Conservation (phyloP, 2,888 invertebrate genomes). For the Heliconius charithonia region DNA sequence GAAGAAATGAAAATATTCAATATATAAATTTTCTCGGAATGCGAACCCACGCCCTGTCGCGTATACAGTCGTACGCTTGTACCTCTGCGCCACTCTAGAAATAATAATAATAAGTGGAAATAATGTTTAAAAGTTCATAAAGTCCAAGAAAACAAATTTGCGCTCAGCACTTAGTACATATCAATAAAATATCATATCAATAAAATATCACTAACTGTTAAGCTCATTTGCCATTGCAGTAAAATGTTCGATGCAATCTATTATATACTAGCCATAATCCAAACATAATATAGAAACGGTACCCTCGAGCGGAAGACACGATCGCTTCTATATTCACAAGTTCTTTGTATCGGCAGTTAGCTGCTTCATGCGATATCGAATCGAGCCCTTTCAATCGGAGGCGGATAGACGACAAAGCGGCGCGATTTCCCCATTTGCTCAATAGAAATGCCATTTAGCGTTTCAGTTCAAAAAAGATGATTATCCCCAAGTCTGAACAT, state of each 20-base stretch:
- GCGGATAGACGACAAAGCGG: constrained; percentile 67
- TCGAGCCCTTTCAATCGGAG: constrained; percentile 67
- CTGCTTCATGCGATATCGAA: constrained; percentile 67
- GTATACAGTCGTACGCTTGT: too few species aligned
- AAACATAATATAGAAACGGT: constrained; percentile 8
- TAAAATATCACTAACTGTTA: background rate
- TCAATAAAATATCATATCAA: too few species aligned
- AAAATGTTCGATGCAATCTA: background rate
- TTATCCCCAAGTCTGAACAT: constrained; percentile 48
- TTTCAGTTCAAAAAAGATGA: constrained; percentile 59
- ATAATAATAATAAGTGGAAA: background rate
- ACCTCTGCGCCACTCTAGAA: too few species aligned
- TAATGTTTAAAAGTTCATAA: background rate
- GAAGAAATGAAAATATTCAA: too few species aligned
- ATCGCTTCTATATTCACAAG: constrained; percentile 55
- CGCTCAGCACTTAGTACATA: background rate
- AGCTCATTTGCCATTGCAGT: background rate
- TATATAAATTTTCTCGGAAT: too few species aligned
- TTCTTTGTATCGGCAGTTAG: constrained; percentile 69
- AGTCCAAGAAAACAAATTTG: background rate
- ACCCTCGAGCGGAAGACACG: constrained; percentile 21
- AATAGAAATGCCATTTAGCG: constrained; percentile 69
- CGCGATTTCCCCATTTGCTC: constrained; percentile 64
- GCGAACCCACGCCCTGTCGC: too few species aligned
- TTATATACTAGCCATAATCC: constrained; percentile 6